Evolutionary conservation across 2,888 invertebrate species (phyloP).

Genomic region (Tiphia femorata): DNA sequence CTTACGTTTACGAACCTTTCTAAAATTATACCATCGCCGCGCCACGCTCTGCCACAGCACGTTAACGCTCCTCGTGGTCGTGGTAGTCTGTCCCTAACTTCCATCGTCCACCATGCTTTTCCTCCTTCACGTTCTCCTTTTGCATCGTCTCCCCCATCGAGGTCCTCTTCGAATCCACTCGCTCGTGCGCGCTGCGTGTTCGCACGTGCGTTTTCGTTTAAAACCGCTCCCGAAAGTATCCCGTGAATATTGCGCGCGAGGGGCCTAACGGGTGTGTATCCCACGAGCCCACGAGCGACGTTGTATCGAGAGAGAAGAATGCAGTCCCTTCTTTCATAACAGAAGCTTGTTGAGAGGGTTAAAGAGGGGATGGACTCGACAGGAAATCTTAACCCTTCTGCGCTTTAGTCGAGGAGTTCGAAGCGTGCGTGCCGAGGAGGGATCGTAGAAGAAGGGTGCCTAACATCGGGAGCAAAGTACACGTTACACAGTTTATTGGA

Average conservation of each 20-base stretch:
- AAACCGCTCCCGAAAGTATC: conserved; percentile 3
- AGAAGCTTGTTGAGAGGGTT: too few species aligned
- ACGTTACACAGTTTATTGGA: too few species aligned
- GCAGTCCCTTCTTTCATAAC: too few species aligned
- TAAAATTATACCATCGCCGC: conserved; percentile 45
- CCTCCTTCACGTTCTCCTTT: background rate
- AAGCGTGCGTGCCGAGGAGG: too few species aligned
- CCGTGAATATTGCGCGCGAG: background rate
- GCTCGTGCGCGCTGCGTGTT: conserved; percentile 20
- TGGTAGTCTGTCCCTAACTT: conserved; percentile 26
- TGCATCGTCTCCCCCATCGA: background rate
- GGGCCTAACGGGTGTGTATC: background rate
- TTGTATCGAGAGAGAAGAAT: too few species aligned
- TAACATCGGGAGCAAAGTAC: too few species aligned
- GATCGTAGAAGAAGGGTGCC: too few species aligned
- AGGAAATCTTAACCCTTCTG: too few species aligned
- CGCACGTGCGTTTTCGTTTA: conserved; percentile 23
- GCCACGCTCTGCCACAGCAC: background rate
- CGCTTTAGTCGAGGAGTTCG: too few species aligned
- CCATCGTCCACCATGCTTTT: conserved; percentile 11
- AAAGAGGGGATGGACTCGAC: too few species aligned
- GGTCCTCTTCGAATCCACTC: conserved; percentile 27
- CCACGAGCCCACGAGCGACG: too few species aligned
- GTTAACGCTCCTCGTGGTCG: conserved; percentile 26
- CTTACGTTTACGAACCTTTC: conserved; percentile 42